Percentiles rank a stretch among this genome's conserved stretches.
phyloP scores from a whole-genome alignment of 2,797 vertebrate genomes.

The Clarias fuscus region DNA sequence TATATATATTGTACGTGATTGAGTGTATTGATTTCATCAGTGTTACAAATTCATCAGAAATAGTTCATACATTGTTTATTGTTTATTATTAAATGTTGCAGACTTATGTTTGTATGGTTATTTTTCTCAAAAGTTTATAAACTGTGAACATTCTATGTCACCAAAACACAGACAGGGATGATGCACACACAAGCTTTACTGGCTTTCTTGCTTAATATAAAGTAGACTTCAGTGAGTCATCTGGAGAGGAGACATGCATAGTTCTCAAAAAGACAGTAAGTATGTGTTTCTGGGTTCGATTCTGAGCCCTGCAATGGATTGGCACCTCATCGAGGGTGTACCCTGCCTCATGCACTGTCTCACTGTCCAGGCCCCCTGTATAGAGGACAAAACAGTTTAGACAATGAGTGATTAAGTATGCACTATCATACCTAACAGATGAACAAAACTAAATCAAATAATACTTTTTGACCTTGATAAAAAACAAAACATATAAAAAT shows the following conservation, averaged over 20 bases:
- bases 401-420: neutral
- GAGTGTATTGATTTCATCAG: neutral
- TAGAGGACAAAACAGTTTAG: too few relatives aligned
- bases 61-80: neutral
- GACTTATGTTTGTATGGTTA: neutral
- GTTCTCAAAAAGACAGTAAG: neutral
- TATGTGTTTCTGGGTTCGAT: too few relatives aligned
- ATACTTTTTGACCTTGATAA: neutral
- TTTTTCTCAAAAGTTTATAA: neutral
- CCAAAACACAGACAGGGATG: neutral
- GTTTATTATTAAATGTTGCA: neutral
- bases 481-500: too few relatives aligned
- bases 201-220: neutral
- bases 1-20: neutral
- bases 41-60: neutral
- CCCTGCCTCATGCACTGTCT: too few relatives aligned
- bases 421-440: neutral
- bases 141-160: neutral
- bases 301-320: too few relatives aligned
- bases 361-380: too few relatives aligned
- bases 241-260: neutral
- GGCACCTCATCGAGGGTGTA: too few relatives aligned
- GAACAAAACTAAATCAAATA: neutral
- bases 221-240: neutral
- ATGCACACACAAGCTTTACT: neutral